phyloP scores from a whole-genome alignment of 1,140 invertebrate genomes.

The Contarinia nasturtii region DNA sequence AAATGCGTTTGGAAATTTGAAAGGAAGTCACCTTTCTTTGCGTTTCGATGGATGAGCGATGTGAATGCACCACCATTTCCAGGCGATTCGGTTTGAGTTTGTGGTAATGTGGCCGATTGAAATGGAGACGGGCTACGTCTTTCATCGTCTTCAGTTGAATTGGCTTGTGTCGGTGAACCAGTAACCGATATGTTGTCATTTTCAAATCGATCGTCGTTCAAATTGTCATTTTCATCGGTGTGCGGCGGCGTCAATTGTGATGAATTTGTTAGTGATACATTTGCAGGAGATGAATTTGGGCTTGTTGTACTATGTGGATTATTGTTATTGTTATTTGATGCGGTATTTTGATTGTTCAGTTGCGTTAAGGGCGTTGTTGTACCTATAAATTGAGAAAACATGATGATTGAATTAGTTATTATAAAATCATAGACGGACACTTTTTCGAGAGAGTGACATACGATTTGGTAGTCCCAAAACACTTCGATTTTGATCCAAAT shows the following conservation, averaged over 20 bases:
- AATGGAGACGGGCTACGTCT: constrained; percentile 19
- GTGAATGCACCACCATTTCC: constrained; percentile 17
- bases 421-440: too few relatives aligned
- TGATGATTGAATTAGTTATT: too few relatives aligned
- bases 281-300: constrained; percentile 29
- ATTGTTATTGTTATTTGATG: constrained; percentile 10
- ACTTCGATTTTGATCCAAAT: constrained; percentile 17
- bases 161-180: constrained; percentile 27
- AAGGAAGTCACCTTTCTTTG: constrained; percentile 20
- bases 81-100: constrained; percentile 5
- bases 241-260: constrained; percentile 28
- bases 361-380: too few relatives aligned
- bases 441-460: too few relatives aligned
- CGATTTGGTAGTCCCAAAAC: constrained; percentile 10
- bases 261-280: constrained; percentile 12
- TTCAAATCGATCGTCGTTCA: constrained; percentile 23
- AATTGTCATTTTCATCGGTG: constrained; percentile 15
- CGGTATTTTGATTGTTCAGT: too few relatives aligned
- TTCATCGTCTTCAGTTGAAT: constrained; percentile 8
- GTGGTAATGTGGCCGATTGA: constrained; percentile 22
- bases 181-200: constrained; percentile 50
- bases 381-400: too few relatives aligned
- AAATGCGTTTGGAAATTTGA: constrained; percentile 23
- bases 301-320: constrained; percentile 43
- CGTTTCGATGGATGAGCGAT: constrained; percentile 17